A percentile compares a stretch with the other conserved stretches of the same genome.
These are phyloP conservation scores for Zaprionus lineosus DNA, from an alignment of 2,888 invertebrate species.

Conservation along the genomic window DNA sequence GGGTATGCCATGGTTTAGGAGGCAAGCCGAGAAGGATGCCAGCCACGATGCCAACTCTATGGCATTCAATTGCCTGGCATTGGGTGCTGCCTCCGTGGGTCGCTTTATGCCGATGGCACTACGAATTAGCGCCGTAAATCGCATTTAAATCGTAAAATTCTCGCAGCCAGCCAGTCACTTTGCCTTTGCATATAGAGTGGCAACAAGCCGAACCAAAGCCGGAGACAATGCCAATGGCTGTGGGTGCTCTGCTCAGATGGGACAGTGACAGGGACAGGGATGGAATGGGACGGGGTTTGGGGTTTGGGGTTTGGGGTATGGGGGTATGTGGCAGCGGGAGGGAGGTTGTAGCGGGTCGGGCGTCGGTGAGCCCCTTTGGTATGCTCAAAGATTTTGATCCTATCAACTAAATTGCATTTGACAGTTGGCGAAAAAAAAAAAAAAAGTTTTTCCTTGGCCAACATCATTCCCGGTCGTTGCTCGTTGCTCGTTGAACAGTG, in stretches of 20 bases:
- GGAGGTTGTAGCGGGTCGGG: background rate
- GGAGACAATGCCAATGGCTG: slow-evolving; percentile 38
- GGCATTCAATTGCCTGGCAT: slow-evolving; percentile 55
- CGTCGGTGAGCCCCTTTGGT: slow-evolving; percentile 23
- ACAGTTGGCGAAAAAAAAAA: slow-evolving; percentile 79
- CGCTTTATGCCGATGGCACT: slow-evolving; percentile 60
- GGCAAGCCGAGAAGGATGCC: slow-evolving; percentile 29
- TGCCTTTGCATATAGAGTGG: slow-evolving; percentile 59
- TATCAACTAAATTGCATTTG: slow-evolving; percentile 82
- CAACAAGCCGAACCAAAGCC: slow-evolving; percentile 34
- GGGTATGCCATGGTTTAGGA: slow-evolving; percentile 56
- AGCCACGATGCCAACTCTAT: slow-evolving; percentile 23
- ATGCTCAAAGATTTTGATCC: slow-evolving; percentile 79
- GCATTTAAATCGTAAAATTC: slow-evolving; percentile 77
- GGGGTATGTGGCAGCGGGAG: no score
- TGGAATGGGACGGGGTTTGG: no score
- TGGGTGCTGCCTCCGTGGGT: slow-evolving; percentile 11
- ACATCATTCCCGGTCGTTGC: slow-evolving; percentile 53
- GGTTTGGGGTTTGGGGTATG: no score
- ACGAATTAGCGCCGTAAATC: slow-evolving; percentile 77
- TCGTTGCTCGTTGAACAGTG: slow-evolving; percentile 13
- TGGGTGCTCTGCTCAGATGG: background rate
- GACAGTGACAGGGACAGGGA: no score
- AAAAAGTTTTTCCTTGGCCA: slow-evolving; percentile 62
- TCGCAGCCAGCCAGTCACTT: slow-evolving; percentile 67